A percentile compares a stretch with the other conserved stretches of the same genome.
Conservation (phyloP, 1,140 invertebrate species). For the Hyposmocoma kahamanoa region DNA sequence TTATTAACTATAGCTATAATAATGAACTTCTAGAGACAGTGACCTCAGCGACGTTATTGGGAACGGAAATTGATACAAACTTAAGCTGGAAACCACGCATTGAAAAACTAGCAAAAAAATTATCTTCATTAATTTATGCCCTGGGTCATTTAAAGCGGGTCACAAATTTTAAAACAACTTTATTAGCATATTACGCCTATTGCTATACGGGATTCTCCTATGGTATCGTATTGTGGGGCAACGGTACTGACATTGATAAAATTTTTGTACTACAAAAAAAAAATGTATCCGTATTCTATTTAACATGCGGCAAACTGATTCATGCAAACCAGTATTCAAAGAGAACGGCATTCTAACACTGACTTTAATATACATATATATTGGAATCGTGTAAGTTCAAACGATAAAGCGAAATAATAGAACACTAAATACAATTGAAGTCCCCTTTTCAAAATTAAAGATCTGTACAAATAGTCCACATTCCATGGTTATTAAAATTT, state of each 20-base stretch:
- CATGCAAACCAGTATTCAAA: not conserved
- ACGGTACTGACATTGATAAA: not conserved
- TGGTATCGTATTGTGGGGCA: not conserved
- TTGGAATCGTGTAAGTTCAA: too few species aligned
- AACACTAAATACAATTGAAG: too few species aligned
- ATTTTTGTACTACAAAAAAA: not conserved
- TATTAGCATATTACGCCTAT: not conserved
- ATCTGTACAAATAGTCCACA: too few species aligned
- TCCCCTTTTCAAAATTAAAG: too few species aligned
- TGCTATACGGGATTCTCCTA: not conserved
- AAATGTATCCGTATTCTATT: not conserved
- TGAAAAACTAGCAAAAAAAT: too few species aligned
- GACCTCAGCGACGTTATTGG: too few species aligned
- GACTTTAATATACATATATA: not conserved
- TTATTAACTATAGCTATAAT: not conserved
- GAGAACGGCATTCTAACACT: not conserved
- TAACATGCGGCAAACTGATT: not conserved
- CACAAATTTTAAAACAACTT: not conserved
- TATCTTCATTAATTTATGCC: not conserved
- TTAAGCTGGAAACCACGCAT: too few species aligned
- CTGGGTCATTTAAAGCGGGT: not conserved
- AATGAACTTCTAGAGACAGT: not conserved
- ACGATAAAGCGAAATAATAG: too few species aligned
- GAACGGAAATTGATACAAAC: too few species aligned
- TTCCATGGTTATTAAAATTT: too few species aligned